phyloP scores from a whole-genome alignment of 2,113 vertebrate genomes.

The Psephotus haematonotus region DNA sequence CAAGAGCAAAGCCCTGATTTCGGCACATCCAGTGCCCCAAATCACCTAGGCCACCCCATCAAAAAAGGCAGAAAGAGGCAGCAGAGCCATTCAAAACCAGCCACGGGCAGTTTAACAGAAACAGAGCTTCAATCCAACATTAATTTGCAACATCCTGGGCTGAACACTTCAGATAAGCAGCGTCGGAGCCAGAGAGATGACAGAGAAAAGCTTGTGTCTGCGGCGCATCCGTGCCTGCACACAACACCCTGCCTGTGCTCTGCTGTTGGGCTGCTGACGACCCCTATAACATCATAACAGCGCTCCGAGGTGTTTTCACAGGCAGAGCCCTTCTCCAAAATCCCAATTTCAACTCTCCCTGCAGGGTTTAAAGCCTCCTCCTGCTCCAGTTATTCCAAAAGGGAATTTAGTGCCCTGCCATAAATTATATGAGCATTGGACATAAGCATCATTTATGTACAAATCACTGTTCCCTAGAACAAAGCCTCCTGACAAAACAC shows the following conservation, averaged over 20 bases:
- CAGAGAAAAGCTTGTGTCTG: conserved; percentile 16
- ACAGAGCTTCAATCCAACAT: conserved; percentile 51
- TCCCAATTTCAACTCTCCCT: not conserved
- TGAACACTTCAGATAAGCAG: conserved; percentile 68
- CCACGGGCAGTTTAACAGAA: conserved; percentile 49
- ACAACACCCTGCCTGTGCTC: not conserved
- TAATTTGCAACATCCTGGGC: conserved; percentile 71
- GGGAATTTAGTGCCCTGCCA: conserved; percentile 30
- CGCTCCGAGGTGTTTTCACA: not conserved
- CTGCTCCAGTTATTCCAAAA: conserved; percentile 32
- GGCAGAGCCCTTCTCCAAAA: not conserved
- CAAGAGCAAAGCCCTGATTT: not conserved
- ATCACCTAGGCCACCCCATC: not conserved
- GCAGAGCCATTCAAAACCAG: conserved; percentile 45
- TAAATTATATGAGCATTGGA: conserved; percentile 26
- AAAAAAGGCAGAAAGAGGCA: not conserved
- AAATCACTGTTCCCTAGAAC: conserved; percentile 57
- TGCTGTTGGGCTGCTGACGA: not conserved
- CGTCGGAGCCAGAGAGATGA: conserved; percentile 19
- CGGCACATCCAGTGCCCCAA: not conserved
- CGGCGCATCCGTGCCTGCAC: not conserved
- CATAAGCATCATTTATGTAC: conserved; percentile 50
- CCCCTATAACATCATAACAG: not conserved
- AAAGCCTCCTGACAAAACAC: conserved; percentile 67
- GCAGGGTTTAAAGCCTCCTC: conserved; percentile 10